Evolutionary conservation across 2,888 invertebrate genomes (phyloP), one percentile per base, ranked within the genome.

Genomic region (Aphidoletes aphidimyza): DNA sequence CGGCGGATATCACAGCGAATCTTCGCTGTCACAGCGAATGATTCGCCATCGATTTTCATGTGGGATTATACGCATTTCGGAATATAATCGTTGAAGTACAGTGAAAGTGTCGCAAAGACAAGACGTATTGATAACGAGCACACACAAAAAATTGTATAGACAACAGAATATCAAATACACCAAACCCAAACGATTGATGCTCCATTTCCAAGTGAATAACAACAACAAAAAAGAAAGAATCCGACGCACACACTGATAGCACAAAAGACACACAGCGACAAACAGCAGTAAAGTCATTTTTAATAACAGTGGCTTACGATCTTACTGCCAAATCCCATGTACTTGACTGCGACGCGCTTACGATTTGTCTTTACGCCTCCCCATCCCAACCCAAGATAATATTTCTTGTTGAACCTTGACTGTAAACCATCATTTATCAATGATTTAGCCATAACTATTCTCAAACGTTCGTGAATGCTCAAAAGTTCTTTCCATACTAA

Each of bases 341-440:
- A 26, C 22, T 54, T 22, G 26, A 6, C 26, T n/a, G 54, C 22
- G 26, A 22, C 5, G 5, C 26, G 22, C 22, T 1, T 47, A 47
- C 19, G 47, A 54, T 69, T 69, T 69, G 69, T 69, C 69, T 26
- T 69, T 69, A 69, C n/a, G n/a, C n/a, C n/a, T n/a, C n/a, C n/a
- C n/a, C n/a, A n/a, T n/a, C n/a, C n/a, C n/a, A n/a, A n/a, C n/a
- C 69, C 69, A 69, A 69, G 69, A 69, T 69, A 69, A 69, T 69
- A 69, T 69, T 69, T 69, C 69, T 69, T 69, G n/a, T 69, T 69
- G 69, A 69, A 69, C 69, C n/a, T 69, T 69, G 69, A 69, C 69
- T 69, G 26, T 69, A 69, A 69, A 30, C 69, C 69, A 69, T 34
- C 69, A 69, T 69, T 69, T 69, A 69, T 69, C 69, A 69, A 69